Evolutionary conservation across 2,113 vertebrate genomes (phyloP).

Genomic region (Siphamia tubifer): DNA sequence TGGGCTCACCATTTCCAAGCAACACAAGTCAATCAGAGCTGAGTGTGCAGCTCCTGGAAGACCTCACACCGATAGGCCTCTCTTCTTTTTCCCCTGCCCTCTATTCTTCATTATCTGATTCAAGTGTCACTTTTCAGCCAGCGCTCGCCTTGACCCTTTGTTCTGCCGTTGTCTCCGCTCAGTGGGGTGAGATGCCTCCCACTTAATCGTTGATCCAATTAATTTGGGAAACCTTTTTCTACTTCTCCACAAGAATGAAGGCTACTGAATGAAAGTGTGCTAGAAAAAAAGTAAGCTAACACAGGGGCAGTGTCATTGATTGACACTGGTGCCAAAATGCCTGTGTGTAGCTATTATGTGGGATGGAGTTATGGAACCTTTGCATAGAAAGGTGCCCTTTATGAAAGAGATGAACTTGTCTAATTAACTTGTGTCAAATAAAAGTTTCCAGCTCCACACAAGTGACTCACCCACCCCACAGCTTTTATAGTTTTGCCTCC

Average conservation of each 20-base stretch:
- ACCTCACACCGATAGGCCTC: conserved; percentile 67
- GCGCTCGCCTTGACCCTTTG: conserved; percentile 56
- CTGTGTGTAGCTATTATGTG: conserved; percentile 56
- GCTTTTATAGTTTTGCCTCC: conserved; percentile 53
- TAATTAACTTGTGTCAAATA: conserved; percentile 72
- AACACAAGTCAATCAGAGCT: conserved; percentile 20
- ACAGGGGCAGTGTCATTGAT: conserved; percentile 59
- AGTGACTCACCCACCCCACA: conserved; percentile 35
- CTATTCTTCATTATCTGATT: conserved; percentile 73
- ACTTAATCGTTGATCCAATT: conserved; percentile 76
- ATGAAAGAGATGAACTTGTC: conserved; percentile 63
- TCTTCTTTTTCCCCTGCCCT: conserved; percentile 44
- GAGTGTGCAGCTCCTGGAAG: conserved; percentile 52
- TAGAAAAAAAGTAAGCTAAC: conserved; percentile 62
- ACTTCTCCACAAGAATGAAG: conserved; percentile 42
- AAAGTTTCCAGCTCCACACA: conserved; percentile 53
- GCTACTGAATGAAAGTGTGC: conserved; percentile 59
- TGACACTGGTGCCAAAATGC: conserved; percentile 69
- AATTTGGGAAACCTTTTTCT: conserved; percentile 63
- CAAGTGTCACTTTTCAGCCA: conserved; percentile 71
- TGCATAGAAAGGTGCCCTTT: conserved; percentile 45
- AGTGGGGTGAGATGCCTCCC: conserved; percentile 51
- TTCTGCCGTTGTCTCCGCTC: conserved; percentile 59
- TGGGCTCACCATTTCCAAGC: conserved; percentile 26
- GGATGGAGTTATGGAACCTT: conserved; percentile 52